Percentiles rank a stretch among this genome's conserved stretches.
Evolutionary conservation across 2,113 vertebrate genomes (phyloP).

Genomic region (Megaceryle maxima): DNA sequence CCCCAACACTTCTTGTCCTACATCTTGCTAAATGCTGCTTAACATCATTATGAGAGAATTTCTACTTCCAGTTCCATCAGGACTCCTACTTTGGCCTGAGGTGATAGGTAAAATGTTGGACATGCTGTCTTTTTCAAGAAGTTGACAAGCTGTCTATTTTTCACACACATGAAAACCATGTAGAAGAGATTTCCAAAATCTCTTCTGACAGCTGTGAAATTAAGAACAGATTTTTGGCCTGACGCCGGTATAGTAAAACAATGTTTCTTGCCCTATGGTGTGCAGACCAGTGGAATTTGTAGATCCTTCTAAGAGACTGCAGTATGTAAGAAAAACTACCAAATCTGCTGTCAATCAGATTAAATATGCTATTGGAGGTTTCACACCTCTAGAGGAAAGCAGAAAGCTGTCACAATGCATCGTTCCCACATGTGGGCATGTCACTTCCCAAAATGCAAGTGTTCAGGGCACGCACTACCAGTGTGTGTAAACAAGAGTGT

Average conservation of each 20-base stretch:
- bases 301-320: background rate
- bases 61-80: background rate
- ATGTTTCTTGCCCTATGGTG: background rate
- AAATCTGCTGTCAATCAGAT: background rate
- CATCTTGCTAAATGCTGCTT: background rate
- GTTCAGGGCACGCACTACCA: background rate
- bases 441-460: background rate
- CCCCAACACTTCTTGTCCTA: background rate
- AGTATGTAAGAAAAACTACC: background rate
- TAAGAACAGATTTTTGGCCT: background rate
- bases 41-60: background rate
- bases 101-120: background rate
- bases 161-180: background rate
- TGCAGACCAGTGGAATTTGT: background rate
- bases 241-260: background rate
- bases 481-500: fast-evolving
- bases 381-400: background rate
- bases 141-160: background rate
- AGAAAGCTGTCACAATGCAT: background rate
- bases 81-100: background rate
- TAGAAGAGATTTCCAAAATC: background rate
- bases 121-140: background rate
- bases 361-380: background rate
- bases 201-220: background rate
- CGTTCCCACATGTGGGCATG: background rate